These are phyloP conservation scores for Sesamia inferens DNA, from an alignment of 2,888 invertebrate genomes.

Conservation along the genomic window DNA sequence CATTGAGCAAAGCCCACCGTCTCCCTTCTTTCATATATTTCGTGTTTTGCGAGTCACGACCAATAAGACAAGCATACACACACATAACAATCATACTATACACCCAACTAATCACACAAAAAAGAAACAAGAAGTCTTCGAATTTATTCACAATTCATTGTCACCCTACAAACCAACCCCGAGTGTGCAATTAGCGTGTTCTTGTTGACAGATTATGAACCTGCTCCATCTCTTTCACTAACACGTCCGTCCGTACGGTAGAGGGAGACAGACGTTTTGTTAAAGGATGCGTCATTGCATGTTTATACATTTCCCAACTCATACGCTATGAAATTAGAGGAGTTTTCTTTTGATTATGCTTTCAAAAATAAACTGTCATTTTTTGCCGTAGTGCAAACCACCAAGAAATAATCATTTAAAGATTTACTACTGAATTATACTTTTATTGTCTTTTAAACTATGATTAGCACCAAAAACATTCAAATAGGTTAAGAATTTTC, in stretches of 20 bases:
- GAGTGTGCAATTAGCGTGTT: conserved; percentile 81
- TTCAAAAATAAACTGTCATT: conserved; percentile 39
- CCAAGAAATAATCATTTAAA: not conserved
- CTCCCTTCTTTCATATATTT: too few species aligned
- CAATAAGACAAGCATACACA: too few species aligned
- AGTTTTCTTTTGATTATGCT: conserved; percentile 48
- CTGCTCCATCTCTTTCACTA: conserved; percentile 64
- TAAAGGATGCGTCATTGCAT: conserved; percentile 70
- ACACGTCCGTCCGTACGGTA: conserved; percentile 14
- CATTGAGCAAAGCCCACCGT: too few species aligned
- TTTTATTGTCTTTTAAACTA: not conserved
- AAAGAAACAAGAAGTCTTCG: not conserved
- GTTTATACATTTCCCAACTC: conserved; percentile 53
- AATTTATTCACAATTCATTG: conserved; percentile 26
- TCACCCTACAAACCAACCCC: conserved; percentile 63
- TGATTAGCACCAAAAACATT: not conserved
- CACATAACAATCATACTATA: too few species aligned
- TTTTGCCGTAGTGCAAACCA: not conserved
- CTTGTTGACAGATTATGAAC: conserved; percentile 81
- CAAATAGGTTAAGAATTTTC: not conserved
- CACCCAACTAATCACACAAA: not conserved
- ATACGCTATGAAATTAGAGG: conserved; percentile 52
- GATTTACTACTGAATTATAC: not conserved
- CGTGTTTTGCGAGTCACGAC: too few species aligned
- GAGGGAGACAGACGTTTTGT: conserved; percentile 65